These are phyloP conservation scores for Aphelenchoides besseyi DNA, from an alignment of 1,140 invertebrate genomes.

Conservation along the genomic window DNA sequence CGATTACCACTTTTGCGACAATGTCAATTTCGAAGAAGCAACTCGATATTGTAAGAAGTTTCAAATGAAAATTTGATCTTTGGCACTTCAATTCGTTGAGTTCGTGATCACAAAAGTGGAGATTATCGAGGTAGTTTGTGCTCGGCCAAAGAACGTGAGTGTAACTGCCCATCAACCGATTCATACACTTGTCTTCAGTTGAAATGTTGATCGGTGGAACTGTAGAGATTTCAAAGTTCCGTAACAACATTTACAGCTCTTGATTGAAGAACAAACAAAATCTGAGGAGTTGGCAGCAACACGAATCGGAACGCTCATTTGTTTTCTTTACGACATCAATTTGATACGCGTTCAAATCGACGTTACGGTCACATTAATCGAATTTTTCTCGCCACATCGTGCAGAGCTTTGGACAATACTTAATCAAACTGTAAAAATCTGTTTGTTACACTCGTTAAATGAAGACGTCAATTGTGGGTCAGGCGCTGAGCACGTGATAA, in stretches of 20 bases:
- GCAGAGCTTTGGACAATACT: no score
- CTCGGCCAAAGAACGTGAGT: neutral
- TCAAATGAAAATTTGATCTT: neutral
- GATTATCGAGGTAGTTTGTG: neutral
- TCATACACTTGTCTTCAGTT: neutral
- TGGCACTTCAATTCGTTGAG: neutral
- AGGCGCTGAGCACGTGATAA: no score
- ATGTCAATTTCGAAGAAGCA: neutral
- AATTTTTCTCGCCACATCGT: neutral
- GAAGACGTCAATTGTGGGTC: no score
- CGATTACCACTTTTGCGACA: neutral
- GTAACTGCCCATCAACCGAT: neutral
- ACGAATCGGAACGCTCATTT: neutral
- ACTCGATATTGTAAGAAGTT: neutral
- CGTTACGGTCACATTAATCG: neutral
- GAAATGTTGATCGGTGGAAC: neutral
- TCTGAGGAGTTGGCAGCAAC: neutral
- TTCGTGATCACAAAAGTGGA: neutral
- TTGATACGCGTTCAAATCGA: neutral
- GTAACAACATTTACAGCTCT: neutral
- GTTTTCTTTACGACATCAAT: neutral
- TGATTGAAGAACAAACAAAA: neutral
- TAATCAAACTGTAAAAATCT: no score
- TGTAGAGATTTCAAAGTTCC: neutral
- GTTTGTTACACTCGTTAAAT: no score